Percentiles rank a stretch among this genome's conserved stretches.
Evolutionary conservation across 2,113 vertebrate species (phyloP).

Genomic region (Festucalex cinctus): DNA sequence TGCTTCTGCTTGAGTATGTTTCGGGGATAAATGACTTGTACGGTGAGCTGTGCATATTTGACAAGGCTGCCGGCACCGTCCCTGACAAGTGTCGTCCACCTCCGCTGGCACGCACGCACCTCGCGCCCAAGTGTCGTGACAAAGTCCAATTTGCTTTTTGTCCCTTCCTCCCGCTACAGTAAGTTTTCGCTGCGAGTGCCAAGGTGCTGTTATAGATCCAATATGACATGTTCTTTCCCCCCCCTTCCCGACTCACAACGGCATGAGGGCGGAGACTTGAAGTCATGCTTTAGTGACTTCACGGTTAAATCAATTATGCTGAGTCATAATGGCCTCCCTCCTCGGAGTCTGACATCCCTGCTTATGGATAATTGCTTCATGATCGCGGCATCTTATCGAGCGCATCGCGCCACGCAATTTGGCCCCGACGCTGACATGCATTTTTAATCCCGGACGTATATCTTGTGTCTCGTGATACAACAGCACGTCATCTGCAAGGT

Average conservation of each 20-base stretch:
- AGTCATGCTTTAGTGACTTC: neutral
- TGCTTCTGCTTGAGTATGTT: neutral
- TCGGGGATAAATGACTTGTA: neutral
- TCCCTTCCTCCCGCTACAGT: neutral
- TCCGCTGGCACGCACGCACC: conserved; percentile 5
- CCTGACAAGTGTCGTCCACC: conserved; percentile 26
- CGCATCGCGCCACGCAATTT: conserved; percentile 14
- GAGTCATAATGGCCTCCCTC: conserved; percentile 17
- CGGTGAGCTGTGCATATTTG: conserved; percentile 18
- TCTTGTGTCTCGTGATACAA: conserved; percentile 1
- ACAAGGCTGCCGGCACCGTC: conserved; percentile 7
- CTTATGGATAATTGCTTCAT: conserved; percentile 41
- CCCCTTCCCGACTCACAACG: neutral
- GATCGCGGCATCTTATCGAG: conserved; percentile 17
- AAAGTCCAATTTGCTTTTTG: neutral
- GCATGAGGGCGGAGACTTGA: conserved; percentile 1
- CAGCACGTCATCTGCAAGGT: neutral
- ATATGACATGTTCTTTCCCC: neutral
- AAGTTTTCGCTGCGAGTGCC: neutral
- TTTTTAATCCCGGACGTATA: conserved; percentile 9
- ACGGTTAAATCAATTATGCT: conserved; percentile 33
- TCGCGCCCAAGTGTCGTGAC: neutral
- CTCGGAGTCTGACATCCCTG: conserved; percentile 27
- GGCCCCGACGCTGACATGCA: conserved; percentile 7
- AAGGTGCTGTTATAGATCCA: conserved; percentile 6